Evolutionary conservation across 2,888 invertebrate species (phyloP).

Genomic region (Mythimna impura): DNA sequence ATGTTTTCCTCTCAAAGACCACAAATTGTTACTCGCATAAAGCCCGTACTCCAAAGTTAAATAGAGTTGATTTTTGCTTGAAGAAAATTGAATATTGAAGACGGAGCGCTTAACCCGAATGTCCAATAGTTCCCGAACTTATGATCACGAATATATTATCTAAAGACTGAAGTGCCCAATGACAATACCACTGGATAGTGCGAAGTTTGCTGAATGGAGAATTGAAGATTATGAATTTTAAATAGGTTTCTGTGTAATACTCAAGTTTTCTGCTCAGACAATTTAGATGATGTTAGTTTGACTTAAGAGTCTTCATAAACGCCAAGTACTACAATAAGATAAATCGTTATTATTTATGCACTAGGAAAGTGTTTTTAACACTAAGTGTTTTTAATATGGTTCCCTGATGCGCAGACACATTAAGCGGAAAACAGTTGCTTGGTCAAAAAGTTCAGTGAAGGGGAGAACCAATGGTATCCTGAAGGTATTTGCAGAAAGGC

Average conservation of each 20-base stretch:
- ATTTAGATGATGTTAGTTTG: background rate
- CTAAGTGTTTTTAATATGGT: no score
- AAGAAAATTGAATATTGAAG: constrained; percentile 55
- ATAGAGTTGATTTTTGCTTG: constrained; percentile 60
- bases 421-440: no score
- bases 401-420: no score
- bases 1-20: background rate
- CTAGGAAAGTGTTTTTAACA: background rate
- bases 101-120: constrained; percentile 41
- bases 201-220: constrained; percentile 32
- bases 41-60: constrained; percentile 26
- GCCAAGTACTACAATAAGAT: background rate
- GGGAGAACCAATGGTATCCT: no score
- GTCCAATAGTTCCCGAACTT: constrained; percentile 64
- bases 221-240: constrained; percentile 28
- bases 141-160: constrained; percentile 71
- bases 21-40: constrained; percentile 10
- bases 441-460: no score
- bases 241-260: background rate
- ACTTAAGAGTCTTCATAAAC: background rate
- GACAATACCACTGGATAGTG: constrained; percentile 44
- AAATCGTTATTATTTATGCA: background rate
- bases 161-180: constrained; percentile 49
- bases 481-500: no score
- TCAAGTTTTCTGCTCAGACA: background rate